These are phyloP conservation scores for Drusus annulatus DNA, from an alignment of 1,140 invertebrate species.

Conservation along the genomic window DNA sequence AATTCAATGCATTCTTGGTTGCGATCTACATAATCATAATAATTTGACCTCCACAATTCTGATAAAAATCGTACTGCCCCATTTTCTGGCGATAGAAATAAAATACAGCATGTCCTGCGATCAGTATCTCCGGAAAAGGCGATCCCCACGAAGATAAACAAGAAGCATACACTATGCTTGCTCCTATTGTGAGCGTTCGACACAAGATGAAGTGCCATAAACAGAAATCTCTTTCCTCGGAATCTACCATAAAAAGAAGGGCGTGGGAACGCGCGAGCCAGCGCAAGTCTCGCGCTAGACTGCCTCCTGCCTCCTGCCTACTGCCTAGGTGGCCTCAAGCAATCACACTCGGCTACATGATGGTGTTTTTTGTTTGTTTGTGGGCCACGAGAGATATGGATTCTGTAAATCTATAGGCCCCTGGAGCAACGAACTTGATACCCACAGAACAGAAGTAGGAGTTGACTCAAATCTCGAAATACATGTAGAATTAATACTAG, in stretches of 20 bases:
- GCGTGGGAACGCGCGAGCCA: constrained; percentile 26
- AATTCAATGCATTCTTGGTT: neutral
- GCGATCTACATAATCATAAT: neutral
- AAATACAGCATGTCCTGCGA: too few relatives aligned
- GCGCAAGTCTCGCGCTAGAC: neutral
- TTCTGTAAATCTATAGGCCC: constrained; percentile 9
- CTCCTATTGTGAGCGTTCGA: constrained; percentile 24
- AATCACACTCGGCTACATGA: neutral
- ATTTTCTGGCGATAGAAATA: too few relatives aligned
- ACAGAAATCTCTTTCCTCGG: constrained; percentile 36
- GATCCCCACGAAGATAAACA: neutral
- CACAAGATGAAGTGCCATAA: constrained; percentile 26
- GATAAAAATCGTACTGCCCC: too few relatives aligned
- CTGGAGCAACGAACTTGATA: neutral
- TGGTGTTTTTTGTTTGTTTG: neutral
- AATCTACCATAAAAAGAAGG: constrained; percentile 34
- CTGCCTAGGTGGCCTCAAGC: constrained; percentile 31
- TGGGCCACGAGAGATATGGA: constrained; percentile 24
- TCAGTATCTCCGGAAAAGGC: neutral
- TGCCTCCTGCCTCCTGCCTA: neutral
- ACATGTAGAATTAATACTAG: too few relatives aligned
- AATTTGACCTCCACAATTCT: too few relatives aligned
- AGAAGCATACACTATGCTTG: neutral
- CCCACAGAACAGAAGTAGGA: neutral
- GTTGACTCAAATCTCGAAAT: too few relatives aligned